Conservation (phyloP, 1,140 invertebrate species). For the Psilanteris sp. region DNA sequence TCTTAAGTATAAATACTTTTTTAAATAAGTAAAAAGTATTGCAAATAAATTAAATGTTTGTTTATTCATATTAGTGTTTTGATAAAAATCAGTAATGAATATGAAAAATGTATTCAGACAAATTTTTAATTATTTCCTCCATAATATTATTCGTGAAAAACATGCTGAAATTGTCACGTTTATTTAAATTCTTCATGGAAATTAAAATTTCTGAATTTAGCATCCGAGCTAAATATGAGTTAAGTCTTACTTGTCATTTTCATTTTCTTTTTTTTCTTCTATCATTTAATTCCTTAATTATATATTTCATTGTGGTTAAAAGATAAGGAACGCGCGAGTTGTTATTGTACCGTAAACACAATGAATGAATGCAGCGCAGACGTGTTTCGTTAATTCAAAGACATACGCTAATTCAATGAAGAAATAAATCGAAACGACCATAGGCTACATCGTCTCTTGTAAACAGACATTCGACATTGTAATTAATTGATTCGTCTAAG, state of each 20-base stretch:
- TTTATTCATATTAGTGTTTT: no score
- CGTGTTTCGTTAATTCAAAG: constrained; percentile 53
- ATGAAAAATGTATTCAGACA: constrained; percentile 11
- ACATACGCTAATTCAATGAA: constrained; percentile 67
- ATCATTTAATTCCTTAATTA: constrained; percentile 5
- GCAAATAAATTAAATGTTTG: no score
- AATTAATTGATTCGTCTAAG: constrained; percentile 69
- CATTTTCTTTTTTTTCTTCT: constrained; percentile 30
- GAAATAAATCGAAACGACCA: constrained; percentile 59
- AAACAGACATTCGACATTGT: constrained; percentile 74
- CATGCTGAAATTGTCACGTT: constrained; percentile 4
- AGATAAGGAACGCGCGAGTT: constrained; percentile 30
- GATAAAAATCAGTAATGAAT: no score
- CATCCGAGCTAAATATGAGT: no score
- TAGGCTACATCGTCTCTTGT: constrained; percentile 71
- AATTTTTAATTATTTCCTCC: constrained; percentile 11
- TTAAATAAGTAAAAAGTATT: no score
- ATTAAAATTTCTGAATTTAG: constrained; percentile 45
- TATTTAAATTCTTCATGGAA: constrained; percentile 45
- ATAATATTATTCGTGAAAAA: no score
- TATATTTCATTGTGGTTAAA: constrained; percentile 13
- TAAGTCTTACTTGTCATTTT: constrained; percentile 44
- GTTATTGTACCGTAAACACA: constrained; percentile 33
- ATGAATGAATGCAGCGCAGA: constrained; percentile 24
- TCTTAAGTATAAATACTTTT: no score